Evolutionary conservation across 2,797 vertebrate genomes (phyloP).

Genomic region (Tokudaia muenninki): DNA sequence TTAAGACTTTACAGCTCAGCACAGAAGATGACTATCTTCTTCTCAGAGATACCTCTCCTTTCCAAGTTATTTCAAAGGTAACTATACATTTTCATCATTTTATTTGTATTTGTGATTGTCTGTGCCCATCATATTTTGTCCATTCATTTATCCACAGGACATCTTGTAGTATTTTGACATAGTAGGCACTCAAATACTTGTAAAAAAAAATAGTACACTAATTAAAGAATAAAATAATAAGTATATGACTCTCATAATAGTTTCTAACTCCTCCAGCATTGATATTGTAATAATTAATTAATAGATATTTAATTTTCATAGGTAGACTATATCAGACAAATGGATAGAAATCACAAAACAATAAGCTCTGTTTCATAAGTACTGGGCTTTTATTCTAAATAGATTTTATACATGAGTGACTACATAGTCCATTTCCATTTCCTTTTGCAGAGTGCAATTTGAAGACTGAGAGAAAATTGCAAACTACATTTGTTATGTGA

Average conservation of each 20-base stretch:
- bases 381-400: background rate
- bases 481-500: constrained; percentile 72
- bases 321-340: background rate
- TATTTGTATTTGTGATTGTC: background rate
- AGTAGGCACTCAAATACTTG: constrained; percentile 5
- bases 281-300: constrained; percentile 47
- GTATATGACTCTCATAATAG: background rate
- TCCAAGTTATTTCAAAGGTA: background rate
- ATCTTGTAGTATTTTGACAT: background rate
- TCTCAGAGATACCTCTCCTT: background rate
- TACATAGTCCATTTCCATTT: constrained; percentile 48
- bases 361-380: constrained; percentile 56
- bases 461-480: constrained; percentile 68
- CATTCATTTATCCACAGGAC: background rate
- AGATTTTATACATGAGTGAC: constrained; percentile 59
- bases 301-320: constrained; percentile 20
- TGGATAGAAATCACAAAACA: constrained; percentile 54
- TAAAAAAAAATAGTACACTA: constrained; percentile 32
- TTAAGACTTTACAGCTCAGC: background rate
- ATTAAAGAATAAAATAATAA: constrained; percentile 18
- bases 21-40: background rate
- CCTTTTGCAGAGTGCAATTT: constrained; percentile 4
- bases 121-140: background rate
- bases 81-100: background rate
- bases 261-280: constrained; percentile 11